Percentiles rank a stretch among this genome's conserved stretches.
Evolutionary conservation across 2,888 invertebrate species (phyloP).

Genomic region (Cantharis flavilabris): DNA sequence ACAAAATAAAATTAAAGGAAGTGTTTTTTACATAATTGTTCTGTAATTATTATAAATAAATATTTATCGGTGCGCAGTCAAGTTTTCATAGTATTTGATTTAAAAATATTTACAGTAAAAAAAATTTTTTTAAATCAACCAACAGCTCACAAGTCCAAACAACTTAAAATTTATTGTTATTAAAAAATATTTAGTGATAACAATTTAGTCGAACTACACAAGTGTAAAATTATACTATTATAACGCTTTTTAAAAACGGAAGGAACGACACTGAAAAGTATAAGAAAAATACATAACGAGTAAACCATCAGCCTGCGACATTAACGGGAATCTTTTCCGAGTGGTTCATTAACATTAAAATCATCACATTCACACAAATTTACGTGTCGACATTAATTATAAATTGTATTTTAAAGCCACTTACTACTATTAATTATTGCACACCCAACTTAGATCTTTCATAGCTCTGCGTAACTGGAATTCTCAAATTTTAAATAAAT

Average conservation of each 20-base stretch:
- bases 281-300: slow-evolving; percentile 12
- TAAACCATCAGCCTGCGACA: slow-evolving; percentile 29
- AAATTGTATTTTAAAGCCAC: neutral
- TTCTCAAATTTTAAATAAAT: neutral
- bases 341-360: slow-evolving; percentile 23
- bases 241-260: slow-evolving; percentile 18
- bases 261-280: slow-evolving; percentile 3
- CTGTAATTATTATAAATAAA: neutral
- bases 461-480: neutral
- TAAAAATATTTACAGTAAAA: neutral
- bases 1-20: neutral
- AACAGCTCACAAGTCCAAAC: neutral
- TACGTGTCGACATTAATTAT: neutral
- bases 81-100: neutral
- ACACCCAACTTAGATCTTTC: neutral
- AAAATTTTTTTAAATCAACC: neutral
- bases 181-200: neutral
- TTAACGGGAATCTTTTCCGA: slow-evolving; percentile 28
- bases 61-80: neutral
- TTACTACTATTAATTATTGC: neutral
- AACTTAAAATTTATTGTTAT: neutral
- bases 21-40: neutral
- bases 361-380: slow-evolving; percentile 15
- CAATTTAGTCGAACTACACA: slow-evolving; percentile 6
- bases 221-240: slow-evolving; percentile 24